Base-by-base conservation (phyloP, 2,113 vertebrate species). In the Cebidichthys violaceus region DNA sequence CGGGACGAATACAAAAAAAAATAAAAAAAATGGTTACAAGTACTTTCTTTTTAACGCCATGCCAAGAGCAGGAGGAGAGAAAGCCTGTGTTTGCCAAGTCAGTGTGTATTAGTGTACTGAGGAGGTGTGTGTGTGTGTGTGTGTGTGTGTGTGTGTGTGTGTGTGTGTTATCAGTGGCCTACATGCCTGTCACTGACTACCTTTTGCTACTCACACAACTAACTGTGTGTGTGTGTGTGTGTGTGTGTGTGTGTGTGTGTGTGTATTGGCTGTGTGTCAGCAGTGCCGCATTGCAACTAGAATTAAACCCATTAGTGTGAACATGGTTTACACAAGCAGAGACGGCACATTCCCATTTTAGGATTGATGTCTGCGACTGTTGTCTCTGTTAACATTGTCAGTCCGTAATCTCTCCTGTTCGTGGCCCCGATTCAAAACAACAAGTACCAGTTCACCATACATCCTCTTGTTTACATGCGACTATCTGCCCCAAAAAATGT, bases 91-190 rank as follows among this genome's bases (percentile, higher is more conserved):
- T 84, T 85, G 80, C 83, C 81, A 85, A 82, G 82, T 69, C 70
- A 6, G 15, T 77, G 64, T 82, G 68, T 80, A 70, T 88, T 83
- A 88, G 83, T 82, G 83, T 80, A 80, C 67, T 50, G 72, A 67
- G n/a, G 37, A 74, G 50, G 60, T 27, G 60, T 57, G 50, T 65
- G 74, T 70, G 59, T 79, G 45, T 82, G n/a, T n/a, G 81, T 73
- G 83, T 79, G 82, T 70, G 87, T 85, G 78, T 85, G 66, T 52
- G 52, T 66, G 81, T 73, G 83, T 79, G 82, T 70, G 87, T 85
- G 78, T 85, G 66, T 52, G 52, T 66, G 74, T 71, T 84, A 88
- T 89, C 83, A 77, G 86, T 33, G 64, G 60, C 81, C 59, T 66
- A 62, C 79, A 88, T 70, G 77, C 75, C 72, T 73, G 69, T 89